A percentile compares a stretch with the other conserved stretches of the same genome.
Evolutionary conservation across 2,888 invertebrate genomes (phyloP).

Genomic region (Orthosia gothica): DNA sequence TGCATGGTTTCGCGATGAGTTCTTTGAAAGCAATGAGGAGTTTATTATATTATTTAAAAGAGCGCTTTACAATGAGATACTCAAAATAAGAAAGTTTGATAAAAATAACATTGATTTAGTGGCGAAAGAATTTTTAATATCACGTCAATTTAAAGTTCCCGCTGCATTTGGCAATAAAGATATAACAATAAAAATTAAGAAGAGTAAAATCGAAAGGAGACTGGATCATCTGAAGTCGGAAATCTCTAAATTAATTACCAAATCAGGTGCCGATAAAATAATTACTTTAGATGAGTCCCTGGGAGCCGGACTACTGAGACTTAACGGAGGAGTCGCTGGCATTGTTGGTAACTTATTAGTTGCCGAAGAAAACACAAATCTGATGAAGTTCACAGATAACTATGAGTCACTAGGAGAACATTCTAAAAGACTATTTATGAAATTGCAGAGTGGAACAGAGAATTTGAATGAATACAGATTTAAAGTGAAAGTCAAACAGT

Average conservation of each 20-base stretch:
- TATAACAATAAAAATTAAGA: conserved; percentile 31
- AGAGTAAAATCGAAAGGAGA: conserved; percentile 39
- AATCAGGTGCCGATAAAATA: conserved; percentile 15
- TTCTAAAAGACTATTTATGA: conserved; percentile 31
- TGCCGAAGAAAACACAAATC: conserved; percentile 25
- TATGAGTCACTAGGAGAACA: conserved; percentile 6
- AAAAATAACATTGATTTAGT: conserved; percentile 8
- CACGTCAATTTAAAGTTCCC: conserved; percentile 51
- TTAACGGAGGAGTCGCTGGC: conserved; percentile 43
- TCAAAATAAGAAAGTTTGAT: conserved; percentile 12
- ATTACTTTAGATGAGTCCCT: conserved; percentile 39
- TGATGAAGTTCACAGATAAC: conserved; percentile 37
- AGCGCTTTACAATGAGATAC: conserved; percentile 20
- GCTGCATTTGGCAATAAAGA: conserved; percentile 55
- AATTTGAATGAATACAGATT: conserved; percentile 39
- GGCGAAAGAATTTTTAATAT: conserved; percentile 29
- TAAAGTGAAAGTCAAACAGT: conserved; percentile 22
- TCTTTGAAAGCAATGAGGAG: conserved; percentile 34
- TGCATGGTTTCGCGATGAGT: conserved; percentile 39
- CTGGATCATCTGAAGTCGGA: conserved; percentile 27
- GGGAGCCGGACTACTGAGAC: conserved; percentile 13
- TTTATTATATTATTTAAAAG: conserved; percentile 35
- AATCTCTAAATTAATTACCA: conserved; percentile 27
- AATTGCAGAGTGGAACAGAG: conserved; percentile 12
- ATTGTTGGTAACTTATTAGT: conserved; percentile 51